A percentile compares a stretch with the other conserved stretches of the same genome.
Evolutionary conservation across 2,113 vertebrate genomes (phyloP).

Genomic region (Strigops habroptila): DNA sequence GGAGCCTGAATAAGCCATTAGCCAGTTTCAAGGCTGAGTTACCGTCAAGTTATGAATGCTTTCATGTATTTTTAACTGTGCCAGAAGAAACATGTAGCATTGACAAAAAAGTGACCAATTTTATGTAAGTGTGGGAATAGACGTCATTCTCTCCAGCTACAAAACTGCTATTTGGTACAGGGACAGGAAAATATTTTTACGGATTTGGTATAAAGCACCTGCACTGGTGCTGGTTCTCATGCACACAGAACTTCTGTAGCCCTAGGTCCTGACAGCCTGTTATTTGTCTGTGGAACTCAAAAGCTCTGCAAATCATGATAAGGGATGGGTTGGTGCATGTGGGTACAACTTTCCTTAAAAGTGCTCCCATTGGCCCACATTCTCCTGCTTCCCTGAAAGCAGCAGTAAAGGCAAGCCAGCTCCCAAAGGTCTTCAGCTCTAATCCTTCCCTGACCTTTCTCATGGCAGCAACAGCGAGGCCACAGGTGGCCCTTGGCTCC

Average conservation of each 20-base stretch:
- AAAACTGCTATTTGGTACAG: not conserved
- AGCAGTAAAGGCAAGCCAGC: not conserved
- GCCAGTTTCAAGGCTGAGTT: not conserved
- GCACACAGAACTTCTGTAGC: not conserved
- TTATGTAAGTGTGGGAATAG: not conserved
- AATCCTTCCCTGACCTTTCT: not conserved
- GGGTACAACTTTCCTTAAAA: not conserved
- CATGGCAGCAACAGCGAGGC: not conserved
- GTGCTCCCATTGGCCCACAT: not conserved
- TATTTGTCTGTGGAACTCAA: not conserved
- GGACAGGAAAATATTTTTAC: slow-evolving; percentile 9
- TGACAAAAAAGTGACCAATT: not conserved
- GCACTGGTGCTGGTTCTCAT: not conserved
- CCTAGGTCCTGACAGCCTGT: not conserved
- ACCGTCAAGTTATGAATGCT: not conserved
- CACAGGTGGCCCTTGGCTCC: not conserved
- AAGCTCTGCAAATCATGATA: not conserved
- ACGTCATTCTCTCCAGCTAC: not conserved
- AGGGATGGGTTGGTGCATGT: not conserved
- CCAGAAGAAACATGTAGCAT: not conserved
- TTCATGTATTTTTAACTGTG: slow-evolving; percentile 6
- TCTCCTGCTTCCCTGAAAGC: not conserved
- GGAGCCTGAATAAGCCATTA: slow-evolving; percentile 18
- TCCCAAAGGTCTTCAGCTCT: not conserved
- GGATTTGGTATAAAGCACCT: not conserved